Percentiles rank a stretch among this genome's conserved stretches.
Evolutionary conservation across 2,888 invertebrate genomes (phyloP).

Genomic region (Orchesellides sinensis): DNA sequence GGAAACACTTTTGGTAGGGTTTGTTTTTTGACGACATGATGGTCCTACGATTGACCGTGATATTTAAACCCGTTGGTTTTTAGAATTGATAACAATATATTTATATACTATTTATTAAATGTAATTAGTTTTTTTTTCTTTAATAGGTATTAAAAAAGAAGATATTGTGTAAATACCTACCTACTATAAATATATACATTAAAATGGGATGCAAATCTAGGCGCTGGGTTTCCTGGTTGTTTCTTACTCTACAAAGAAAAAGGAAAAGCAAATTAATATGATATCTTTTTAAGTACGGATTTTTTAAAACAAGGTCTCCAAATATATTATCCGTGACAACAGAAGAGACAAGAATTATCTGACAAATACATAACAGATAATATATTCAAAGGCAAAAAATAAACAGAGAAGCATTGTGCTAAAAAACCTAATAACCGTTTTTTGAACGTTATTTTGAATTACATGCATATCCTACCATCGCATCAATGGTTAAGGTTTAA

Average conservation of each 20-base stretch:
- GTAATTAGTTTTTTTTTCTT: conserved; percentile 8
- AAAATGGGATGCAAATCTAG: conserved; percentile 18
- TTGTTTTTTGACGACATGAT: conserved; percentile 26
- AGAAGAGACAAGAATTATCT: conserved; percentile 1
- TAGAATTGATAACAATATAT: conserved; percentile 50
- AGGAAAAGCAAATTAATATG: not conserved
- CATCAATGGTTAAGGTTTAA: too few relatives aligned
- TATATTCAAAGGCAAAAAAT: not conserved
- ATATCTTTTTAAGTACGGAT: conserved; percentile 20
- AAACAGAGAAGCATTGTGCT: conserved; percentile 5
- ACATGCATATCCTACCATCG: too few relatives aligned
- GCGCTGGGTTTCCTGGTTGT: conserved; percentile 36
- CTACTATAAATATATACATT: not conserved
- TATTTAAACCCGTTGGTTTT: conserved; percentile 58
- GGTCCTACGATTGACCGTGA: conserved; percentile 62
- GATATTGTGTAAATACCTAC: conserved; percentile 12
- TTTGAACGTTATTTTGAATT: too few relatives aligned
- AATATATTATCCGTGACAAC: conserved; percentile 1
- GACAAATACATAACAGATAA: conserved; percentile 5
- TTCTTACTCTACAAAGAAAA: not conserved
- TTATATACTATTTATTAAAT: conserved; percentile 62
- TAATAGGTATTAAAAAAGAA: not conserved
- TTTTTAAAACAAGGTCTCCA: not conserved
- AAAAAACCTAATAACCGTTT: too few relatives aligned
- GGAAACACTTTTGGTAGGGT: not conserved